Evolutionary conservation across 1,140 invertebrate genomes (phyloP).

Genomic region (Drosophila bocqueti): DNA sequence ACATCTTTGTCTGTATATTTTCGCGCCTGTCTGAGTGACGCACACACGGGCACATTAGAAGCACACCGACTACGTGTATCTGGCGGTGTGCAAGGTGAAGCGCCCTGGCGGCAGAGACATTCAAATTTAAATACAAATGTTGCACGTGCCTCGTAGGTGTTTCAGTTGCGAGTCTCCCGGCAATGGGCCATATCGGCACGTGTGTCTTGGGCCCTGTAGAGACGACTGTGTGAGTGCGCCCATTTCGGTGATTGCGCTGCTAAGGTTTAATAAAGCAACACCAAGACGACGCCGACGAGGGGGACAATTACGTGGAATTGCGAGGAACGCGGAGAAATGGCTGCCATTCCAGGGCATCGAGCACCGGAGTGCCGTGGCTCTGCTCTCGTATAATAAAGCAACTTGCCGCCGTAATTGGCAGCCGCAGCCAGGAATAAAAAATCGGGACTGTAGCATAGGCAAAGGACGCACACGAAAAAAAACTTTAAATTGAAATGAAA

Average conservation of each 20-base stretch:
- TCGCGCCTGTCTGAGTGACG: constrained; percentile 13
- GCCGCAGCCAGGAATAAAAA: constrained; percentile 44
- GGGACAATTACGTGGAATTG: constrained; percentile 44
- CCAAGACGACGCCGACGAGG: constrained; percentile 60
- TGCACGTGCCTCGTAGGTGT: constrained; percentile 69
- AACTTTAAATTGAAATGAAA: constrained; percentile 75
- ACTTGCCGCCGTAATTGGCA: constrained; percentile 77
- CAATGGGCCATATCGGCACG: constrained; percentile 25
- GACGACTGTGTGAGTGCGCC: constrained; percentile 53
- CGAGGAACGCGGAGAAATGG: constrained; percentile 43
- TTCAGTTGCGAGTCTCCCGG: constrained; percentile 28
- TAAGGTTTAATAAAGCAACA: constrained; percentile 79
- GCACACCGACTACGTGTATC: constrained; percentile 3
- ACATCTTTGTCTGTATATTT: constrained; percentile 1
- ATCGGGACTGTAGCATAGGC: constrained; percentile 44
- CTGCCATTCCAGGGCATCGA: constrained; percentile 52
- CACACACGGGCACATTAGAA: not conserved
- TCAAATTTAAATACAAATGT: constrained; percentile 84
- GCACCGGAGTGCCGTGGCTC: not conserved
- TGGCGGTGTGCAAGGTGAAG: constrained; percentile 44
- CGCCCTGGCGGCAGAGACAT: constrained; percentile 55
- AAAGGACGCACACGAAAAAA: constrained; percentile 29
- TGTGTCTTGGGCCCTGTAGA: constrained; percentile 7
- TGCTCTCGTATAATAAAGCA: constrained; percentile 69
- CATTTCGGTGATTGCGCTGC: constrained; percentile 74